Conservation (phyloP, 2,888 invertebrate genomes). For the Limnephilus lunatus region DNA sequence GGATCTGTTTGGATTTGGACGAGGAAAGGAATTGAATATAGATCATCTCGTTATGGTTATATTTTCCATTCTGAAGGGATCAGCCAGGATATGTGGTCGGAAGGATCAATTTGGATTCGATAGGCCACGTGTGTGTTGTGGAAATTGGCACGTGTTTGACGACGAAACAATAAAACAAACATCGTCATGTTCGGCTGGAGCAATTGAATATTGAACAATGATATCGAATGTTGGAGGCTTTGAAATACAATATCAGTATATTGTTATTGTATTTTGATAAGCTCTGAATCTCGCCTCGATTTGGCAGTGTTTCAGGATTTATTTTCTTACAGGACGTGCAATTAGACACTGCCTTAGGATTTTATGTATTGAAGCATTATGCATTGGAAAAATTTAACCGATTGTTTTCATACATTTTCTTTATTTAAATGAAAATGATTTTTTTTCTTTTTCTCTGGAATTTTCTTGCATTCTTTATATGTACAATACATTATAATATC, state of each 20-base stretch:
- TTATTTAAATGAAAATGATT: too few relatives aligned
- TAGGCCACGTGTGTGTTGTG: conserved; percentile 37
- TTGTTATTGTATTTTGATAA: neutral
- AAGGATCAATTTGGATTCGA: conserved; percentile 44
- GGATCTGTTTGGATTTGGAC: conserved; percentile 41
- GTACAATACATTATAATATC: too few relatives aligned
- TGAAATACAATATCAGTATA: neutral
- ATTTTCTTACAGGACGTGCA: neutral
- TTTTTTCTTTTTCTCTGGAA: too few relatives aligned
- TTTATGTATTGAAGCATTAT: too few relatives aligned
- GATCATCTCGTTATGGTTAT: conserved; percentile 59
- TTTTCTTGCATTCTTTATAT: too few relatives aligned
- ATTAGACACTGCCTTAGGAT: too few relatives aligned
- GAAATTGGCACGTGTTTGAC: conserved; percentile 46
- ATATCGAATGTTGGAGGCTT: neutral
- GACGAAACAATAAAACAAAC: neutral
- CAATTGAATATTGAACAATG: neutral
- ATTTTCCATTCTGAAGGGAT: conserved; percentile 52
- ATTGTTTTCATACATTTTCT: too few relatives aligned
- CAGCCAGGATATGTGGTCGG: conserved; percentile 45
- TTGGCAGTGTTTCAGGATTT: neutral
- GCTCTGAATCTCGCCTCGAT: neutral
- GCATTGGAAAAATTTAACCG: too few relatives aligned
- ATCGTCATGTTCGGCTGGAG: neutral
- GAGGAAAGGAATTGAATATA: conserved; percentile 57